Percentiles rank a stretch among this genome's conserved stretches.
phyloP scores from a whole-genome alignment of 1,140 invertebrate species.

The Hyles euphorbiae region DNA sequence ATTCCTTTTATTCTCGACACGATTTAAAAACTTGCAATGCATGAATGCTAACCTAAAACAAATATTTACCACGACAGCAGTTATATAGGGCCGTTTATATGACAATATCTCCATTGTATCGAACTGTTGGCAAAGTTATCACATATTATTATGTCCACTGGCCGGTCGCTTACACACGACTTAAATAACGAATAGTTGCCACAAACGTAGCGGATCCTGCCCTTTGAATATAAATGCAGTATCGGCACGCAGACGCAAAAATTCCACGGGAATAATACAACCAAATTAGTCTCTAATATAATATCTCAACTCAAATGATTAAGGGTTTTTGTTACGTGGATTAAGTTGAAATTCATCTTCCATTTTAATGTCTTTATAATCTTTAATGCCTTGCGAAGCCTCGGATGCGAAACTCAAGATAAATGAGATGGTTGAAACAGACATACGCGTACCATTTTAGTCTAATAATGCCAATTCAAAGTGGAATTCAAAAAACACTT shows the following conservation, averaged over 20 bases:
- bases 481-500: too few species aligned
- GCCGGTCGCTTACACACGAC: conserved; percentile 9
- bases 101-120: conserved; percentile 22
- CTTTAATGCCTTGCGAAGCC: too few species aligned
- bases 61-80: background rate
- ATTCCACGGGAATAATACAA: conserved; percentile 3
- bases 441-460: too few species aligned
- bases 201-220: conserved; percentile 3
- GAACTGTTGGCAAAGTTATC: conserved; percentile 14
- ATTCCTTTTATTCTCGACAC: background rate
- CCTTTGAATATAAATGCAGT: conserved; percentile 19
- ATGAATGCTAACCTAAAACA: background rate
- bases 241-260: conserved; percentile 8
- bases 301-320: too few species aligned
- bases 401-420: too few species aligned
- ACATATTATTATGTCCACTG: conserved; percentile 20
- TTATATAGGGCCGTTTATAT: conserved; percentile 18
- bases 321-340: too few species aligned
- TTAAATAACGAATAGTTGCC: conserved; percentile 16
- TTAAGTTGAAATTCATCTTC: too few species aligned
- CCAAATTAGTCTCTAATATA: background rate
- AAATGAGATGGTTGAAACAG: background rate
- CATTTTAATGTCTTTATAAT: too few species aligned
- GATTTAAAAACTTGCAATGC: background rate
- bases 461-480: too few species aligned